Evolutionary conservation across 1,140 invertebrate species (phyloP), one percentile per base, ranked within the genome.

Genomic region (Drosophila neocordata): DNA sequence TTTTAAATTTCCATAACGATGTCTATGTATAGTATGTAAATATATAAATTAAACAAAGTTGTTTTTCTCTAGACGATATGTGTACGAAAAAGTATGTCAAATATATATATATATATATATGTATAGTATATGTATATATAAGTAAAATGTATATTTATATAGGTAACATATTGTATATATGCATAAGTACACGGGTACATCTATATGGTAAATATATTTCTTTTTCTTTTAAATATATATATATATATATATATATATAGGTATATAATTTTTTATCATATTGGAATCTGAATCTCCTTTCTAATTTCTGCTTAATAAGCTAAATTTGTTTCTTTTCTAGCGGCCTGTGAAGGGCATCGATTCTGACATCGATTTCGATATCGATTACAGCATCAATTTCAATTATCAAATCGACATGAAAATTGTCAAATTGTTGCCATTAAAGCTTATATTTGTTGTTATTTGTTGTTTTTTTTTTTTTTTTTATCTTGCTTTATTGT

Each of bases 41-140:
- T 63, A 44, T 68, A 51, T 71, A 58, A 37, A 63, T 64, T 68
- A 67, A 57, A 68, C 58, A 65, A 74, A 18, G 27, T 56, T 8
- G 22, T 31, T 55, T 31, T 56, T 56, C 9, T 34, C 53, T 67
- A 82, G 78, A 78, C 82, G 82, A 87, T 87, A 87, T 87, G 82
- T 87, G 85, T 73, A 70, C 76, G 70, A 73, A 88, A 81, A 69
- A 74, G 35, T 60, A 77, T 48, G 65, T 77, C 44, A 69, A 76
- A 38, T 69, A 61, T 57, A 64, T 70, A 57, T 63, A 24, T 70
- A 27, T 58, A 48, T 71, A 55, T 75, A 77, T 69, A 71, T 77
- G 58, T 27, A 51, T 51, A 60, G 55, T 66, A 65, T 79, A 37
- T 38, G 44, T 60, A 59, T 52, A 13, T 73, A 55, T 59, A 22